phyloP scores from a whole-genome alignment of 2,797 vertebrate species.

The Silurus aristotelis region DNA sequence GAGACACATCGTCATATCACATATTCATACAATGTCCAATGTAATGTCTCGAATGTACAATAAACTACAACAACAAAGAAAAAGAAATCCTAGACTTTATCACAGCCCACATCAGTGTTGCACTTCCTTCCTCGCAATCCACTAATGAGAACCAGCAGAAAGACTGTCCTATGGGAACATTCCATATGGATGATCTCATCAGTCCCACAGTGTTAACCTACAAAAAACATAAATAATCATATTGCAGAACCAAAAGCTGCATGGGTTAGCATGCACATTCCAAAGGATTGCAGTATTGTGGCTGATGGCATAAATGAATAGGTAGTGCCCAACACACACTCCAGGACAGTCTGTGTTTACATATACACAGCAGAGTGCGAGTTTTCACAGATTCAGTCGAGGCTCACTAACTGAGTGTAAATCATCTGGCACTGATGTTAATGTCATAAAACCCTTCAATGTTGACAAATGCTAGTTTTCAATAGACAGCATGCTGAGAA shows the following conservation, averaged over 20 bases:
- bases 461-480: slow-evolving; percentile 6
- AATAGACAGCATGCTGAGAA: slow-evolving; percentile 6
- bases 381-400: slow-evolving; percentile 25
- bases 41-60: not conserved
- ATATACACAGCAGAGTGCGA: slow-evolving; percentile 23
- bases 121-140: slow-evolving; percentile 26
- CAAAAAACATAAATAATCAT: slow-evolving; percentile 62
- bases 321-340: slow-evolving; percentile 3
- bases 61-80: not conserved
- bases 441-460: slow-evolving; percentile 8
- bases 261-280: not conserved
- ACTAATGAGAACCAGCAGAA: slow-evolving; percentile 67
- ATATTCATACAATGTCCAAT: not conserved
- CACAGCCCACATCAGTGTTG: slow-evolving; percentile 33
- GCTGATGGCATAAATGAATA: not conserved
- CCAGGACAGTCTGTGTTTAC: slow-evolving; percentile 17
- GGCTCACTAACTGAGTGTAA: not conserved
- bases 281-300: not conserved
- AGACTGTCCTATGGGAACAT: slow-evolving; percentile 58
- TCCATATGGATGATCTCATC: slow-evolving; percentile 66
- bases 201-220: slow-evolving; percentile 43
- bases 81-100: not conserved
- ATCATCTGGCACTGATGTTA: not conserved
- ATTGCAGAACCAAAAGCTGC: not conserved
- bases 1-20: not conserved